Base-by-base conservation (phyloP, 2,797 vertebrate genomes). In the Mycteria americana region DNA sequence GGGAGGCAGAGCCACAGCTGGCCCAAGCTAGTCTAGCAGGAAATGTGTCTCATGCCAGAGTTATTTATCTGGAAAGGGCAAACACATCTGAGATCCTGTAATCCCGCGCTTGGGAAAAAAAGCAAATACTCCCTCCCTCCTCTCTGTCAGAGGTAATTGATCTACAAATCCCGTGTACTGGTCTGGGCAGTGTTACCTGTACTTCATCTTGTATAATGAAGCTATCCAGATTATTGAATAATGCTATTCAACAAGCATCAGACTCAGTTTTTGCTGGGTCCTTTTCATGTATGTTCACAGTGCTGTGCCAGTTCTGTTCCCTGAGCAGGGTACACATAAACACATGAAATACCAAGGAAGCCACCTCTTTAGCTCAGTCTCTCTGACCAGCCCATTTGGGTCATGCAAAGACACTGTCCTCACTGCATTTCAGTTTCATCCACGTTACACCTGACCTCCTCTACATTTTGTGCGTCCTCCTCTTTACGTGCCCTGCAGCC, bases 41-140 rank as follows among this genome's bases (percentile, higher is more conserved):
- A 77, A 57, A 28, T 2, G 4, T 0, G 2, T 39, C 80, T 88
- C 1, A 0, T 75, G 70, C 41, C 3, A 7, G 68, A 56, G 60
- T 60, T 48, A 37, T 43, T 79, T 68, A 30, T 56, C 64, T 74
- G 82, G 56, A 35, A 77, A 77, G 41, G 65, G 31, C 74, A 92
- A 92, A 77, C 30, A 21, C 1, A 5, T 10, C 67, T 56, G 54
- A 60, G 62, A 51, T 51, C 13, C 53, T 35, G 18, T 22, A 54
- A 63, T 16, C 27, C 53, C 11, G 50, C 27, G 46, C 75, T 13
- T 45, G 65, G 67, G 5, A 56, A 60, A 56, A 43, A 24, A 48
- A 48, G 2, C 46, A 63, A 51, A 19, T 33, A 8, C 25, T 45
- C 18, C 35, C 21, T 59, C 31, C 48, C 39, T 57, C 53, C 60